Evolutionary conservation across 2,113 vertebrate species (phyloP).

Genomic region (Leptosomus discolor): DNA sequence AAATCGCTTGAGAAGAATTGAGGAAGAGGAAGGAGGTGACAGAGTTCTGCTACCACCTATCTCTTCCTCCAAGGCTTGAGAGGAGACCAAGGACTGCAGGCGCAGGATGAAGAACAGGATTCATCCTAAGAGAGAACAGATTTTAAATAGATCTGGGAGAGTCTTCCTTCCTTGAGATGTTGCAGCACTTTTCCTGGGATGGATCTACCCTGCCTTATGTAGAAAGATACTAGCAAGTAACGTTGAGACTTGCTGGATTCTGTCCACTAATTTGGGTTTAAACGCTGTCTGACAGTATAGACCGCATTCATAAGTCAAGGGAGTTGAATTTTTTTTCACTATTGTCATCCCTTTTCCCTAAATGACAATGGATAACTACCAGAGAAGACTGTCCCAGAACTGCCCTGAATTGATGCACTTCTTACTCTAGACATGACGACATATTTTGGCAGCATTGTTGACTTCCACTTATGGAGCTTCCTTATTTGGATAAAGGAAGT

Average conservation of each 20-base stretch:
- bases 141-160: background rate
- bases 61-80: background rate
- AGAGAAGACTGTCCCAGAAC: background rate
- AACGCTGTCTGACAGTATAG: background rate
- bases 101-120: background rate
- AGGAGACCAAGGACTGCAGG: background rate
- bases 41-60: background rate
- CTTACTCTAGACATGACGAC: background rate
- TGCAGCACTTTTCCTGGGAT: background rate
- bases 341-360: background rate
- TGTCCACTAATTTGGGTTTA: background rate
- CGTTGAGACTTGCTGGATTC: background rate
- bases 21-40: background rate
- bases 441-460: background rate
- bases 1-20: background rate
- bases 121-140: background rate
- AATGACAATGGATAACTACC: background rate
- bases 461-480: background rate
- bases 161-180: background rate
- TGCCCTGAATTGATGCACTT: background rate
- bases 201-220: background rate
- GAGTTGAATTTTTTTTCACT: background rate
- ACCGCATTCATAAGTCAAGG: background rate
- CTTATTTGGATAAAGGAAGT: background rate
- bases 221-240: background rate